phyloP scores from a whole-genome alignment of 2,113 vertebrate genomes.

The Mustela lutreola region DNA sequence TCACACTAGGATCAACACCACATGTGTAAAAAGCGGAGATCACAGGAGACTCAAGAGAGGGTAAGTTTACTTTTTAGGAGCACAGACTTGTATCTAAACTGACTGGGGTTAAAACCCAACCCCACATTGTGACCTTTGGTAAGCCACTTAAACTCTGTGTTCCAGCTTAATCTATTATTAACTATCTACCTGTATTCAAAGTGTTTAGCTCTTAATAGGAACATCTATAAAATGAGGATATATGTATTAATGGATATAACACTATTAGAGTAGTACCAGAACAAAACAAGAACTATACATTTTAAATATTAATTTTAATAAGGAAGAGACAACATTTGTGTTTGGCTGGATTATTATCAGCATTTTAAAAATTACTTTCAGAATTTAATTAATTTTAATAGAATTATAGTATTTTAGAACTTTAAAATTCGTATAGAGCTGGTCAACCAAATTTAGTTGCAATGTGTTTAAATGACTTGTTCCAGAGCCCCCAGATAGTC shows the following conservation, averaged over 20 bases:
- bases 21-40: background rate
- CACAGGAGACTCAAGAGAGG: background rate
- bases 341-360: conserved; percentile 6
- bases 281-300: background rate
- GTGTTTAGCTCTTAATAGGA: too few species aligned
- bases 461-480: background rate
- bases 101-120: background rate
- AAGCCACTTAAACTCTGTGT: background rate
- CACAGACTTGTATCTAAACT: background rate
- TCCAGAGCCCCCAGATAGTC: background rate
- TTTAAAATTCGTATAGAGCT: conserved; percentile 1
- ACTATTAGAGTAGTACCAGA: background rate
- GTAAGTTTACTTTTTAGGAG: background rate
- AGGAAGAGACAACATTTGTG: background rate
- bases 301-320: conserved; percentile 28
- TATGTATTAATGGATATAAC: background rate
- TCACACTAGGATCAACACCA: background rate
- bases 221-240: background rate
- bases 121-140: background rate
- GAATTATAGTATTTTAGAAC: background rate
- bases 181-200: too few species aligned
- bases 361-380: background rate
- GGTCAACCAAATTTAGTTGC: background rate
- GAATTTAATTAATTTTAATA: background rate
- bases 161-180: background rate